These are phyloP conservation scores for Theretra japonica DNA, from an alignment of 2,888 invertebrate genomes.

Conservation along the genomic window DNA sequence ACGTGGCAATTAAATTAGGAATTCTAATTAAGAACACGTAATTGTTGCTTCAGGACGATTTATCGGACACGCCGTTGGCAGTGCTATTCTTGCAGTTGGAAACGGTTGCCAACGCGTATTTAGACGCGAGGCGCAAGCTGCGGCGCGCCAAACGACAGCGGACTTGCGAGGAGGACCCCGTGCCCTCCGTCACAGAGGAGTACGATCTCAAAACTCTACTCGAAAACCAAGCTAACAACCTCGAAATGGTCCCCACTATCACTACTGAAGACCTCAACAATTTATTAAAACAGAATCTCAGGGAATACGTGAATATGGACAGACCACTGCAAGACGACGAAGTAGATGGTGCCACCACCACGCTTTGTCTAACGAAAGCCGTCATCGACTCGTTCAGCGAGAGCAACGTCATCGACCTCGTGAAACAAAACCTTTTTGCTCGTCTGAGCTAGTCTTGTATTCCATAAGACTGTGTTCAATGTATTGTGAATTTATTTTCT, in stretches of 20 bases:
- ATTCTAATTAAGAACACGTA: background rate
- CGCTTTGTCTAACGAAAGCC: slow-evolving; percentile 71
- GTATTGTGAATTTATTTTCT: background rate
- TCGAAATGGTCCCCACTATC: slow-evolving; percentile 58
- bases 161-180: slow-evolving; percentile 62
- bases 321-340: slow-evolving; percentile 62
- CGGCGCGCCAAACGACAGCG: slow-evolving; percentile 71
- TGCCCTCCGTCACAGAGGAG: slow-evolving; percentile 45
- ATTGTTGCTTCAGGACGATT: slow-evolving; percentile 69
- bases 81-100: slow-evolving; percentile 77
- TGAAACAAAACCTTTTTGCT: slow-evolving; percentile 80
- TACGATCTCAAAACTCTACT: slow-evolving; percentile 63
- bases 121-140: slow-evolving; percentile 67
- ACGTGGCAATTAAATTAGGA: background rate
- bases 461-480: background rate
- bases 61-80: slow-evolving; percentile 75
- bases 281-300: slow-evolving; percentile 67
- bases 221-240: slow-evolving; percentile 59
- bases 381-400: slow-evolving; percentile 88
- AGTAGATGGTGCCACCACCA: slow-evolving; percentile 65
- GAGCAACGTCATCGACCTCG: slow-evolving; percentile 83
- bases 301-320: slow-evolving; percentile 54
- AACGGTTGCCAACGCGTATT: slow-evolving; percentile 68
- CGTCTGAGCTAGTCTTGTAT: slow-evolving; percentile 53
- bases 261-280: slow-evolving; percentile 61